These are phyloP conservation scores for zebrafish (Danio rerio) DNA, from an alignment of 2,113 vertebrate genomes.

Conservation along the genomic window GRCz12tu NC_133191.1:10302501-10303000, in stretches of 20 bases:
- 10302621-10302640: conserved; percentile 84
- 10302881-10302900: conserved; percentile 88
- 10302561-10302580: background rate
- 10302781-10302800: conserved; percentile 53
- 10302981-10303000: conserved; percentile 71
- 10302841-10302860: conserved; percentile 91
- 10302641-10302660: conserved; percentile 78
- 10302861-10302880: conserved; percentile 81
- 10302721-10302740: conserved; percentile 16
- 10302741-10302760: background rate
- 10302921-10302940: conserved; percentile 87
- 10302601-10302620: conserved; percentile 65
- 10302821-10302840: conserved; percentile 67
- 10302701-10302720: conserved; percentile 20
- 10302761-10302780: background rate
- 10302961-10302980: conserved; percentile 76
- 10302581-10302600: conserved; percentile 3
- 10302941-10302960: conserved; percentile 75
- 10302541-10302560: background rate
- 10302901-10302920: conserved; percentile 93
- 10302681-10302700: conserved; percentile 44
- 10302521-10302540: conserved; percentile 35
- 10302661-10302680: conserved; percentile 74
- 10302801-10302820: conserved; percentile 58
- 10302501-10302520: conserved; percentile 75